Conservation (phyloP, 2,113 vertebrate species). For the Manacus vitellinus region DNA sequence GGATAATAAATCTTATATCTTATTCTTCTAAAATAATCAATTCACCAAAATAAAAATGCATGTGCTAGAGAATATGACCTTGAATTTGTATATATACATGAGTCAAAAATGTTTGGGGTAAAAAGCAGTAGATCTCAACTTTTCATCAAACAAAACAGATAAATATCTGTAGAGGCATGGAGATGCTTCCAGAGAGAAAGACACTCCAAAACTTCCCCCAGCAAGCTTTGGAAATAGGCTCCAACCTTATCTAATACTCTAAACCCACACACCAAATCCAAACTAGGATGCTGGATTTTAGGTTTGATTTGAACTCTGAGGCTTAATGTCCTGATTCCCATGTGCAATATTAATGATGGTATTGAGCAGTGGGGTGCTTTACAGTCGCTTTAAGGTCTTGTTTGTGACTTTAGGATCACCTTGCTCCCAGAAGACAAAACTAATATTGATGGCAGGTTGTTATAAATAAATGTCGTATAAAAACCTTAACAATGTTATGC, state of each 20-base stretch:
- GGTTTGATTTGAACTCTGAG: not conserved
- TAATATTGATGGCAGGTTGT: fast-evolving
- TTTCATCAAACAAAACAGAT: not conserved
- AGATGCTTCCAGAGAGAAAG: not conserved
- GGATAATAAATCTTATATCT: not conserved
- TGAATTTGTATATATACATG: not conserved
- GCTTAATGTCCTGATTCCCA: not conserved
- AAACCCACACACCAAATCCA: not conserved
- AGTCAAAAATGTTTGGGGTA: not conserved
- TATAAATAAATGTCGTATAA: not conserved
- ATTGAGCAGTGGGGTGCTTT: not conserved
- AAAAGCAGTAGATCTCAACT: not conserved
- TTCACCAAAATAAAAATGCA: not conserved
- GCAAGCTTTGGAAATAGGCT: not conserved
- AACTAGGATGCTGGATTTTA: not conserved
- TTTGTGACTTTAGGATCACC: not conserved
- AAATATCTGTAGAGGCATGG: not conserved
- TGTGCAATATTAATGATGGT: not conserved
- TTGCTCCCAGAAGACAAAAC: not conserved
- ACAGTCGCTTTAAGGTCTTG: not conserved
- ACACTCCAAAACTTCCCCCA: not conserved
- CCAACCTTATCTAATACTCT: not conserved
- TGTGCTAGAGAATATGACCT: not conserved
- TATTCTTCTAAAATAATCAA: not conserved
- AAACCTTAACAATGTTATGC: not conserved